Conservation (phyloP, 2,113 vertebrate species). For the Dipodomys stephensi region DNA sequence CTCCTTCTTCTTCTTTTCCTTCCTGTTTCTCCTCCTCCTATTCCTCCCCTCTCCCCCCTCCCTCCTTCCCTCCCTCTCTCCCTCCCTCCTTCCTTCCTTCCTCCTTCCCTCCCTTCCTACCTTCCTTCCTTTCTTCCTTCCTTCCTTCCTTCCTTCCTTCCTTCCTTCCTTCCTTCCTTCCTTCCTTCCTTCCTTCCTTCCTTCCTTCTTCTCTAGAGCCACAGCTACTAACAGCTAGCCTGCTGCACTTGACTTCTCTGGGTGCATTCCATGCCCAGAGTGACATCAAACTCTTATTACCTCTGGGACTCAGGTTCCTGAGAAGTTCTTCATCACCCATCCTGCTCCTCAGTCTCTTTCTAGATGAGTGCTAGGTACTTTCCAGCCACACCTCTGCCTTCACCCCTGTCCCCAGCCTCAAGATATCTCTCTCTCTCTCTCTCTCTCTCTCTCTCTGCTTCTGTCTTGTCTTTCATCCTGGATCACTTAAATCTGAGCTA, state of each 20-base stretch:
- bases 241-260: background rate
- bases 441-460: background rate
- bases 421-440: background rate
- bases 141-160: no score
- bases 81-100: no score
- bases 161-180: no score
- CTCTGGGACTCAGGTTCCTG: background rate
- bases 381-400: background rate
- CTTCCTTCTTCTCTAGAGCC: constrained; percentile 13
- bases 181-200: background rate
- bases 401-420: fast-evolving
- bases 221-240: background rate
- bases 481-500: background rate
- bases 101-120: background rate
- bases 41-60: no score
- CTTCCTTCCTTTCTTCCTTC: background rate
- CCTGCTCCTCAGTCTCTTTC: background rate
- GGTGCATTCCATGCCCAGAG: background rate
- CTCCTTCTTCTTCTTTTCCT: no score
- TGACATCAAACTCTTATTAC: background rate
- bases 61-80: no score
- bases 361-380: background rate
- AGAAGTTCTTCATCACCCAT: background rate
- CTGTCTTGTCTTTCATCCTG: background rate
- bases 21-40: no score